phyloP scores from a whole-genome alignment of 2,797 vertebrate species.

The Jordanella pulchra region DNA sequence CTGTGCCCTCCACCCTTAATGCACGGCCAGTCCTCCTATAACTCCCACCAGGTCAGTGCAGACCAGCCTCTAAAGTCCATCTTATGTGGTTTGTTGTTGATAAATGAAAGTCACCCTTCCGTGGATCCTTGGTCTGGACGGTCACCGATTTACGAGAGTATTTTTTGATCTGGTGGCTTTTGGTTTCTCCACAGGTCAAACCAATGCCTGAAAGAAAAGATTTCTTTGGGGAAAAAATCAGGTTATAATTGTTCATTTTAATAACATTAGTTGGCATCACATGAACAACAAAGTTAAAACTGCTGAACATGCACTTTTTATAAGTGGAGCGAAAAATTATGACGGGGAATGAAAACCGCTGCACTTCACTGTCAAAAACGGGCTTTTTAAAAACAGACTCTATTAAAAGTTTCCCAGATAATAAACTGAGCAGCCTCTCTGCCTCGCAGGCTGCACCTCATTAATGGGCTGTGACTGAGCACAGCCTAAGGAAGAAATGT shows the following conservation, averaged over 20 bases:
- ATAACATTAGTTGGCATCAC: background rate
- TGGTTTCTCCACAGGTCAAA: background rate
- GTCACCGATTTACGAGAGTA: too few species aligned
- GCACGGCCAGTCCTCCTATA: constrained; percentile 91
- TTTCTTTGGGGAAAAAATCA: background rate
- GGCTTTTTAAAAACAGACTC: too few species aligned
- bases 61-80: background rate
- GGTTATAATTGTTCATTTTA: background rate
- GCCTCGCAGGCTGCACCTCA: background rate
- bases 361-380: too few species aligned
- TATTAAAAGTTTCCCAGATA: background rate
- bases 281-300: background rate
- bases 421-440: background rate
- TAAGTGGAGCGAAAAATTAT: too few species aligned
- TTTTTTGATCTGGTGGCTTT: too few species aligned
- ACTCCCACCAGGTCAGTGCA: constrained; percentile 88
- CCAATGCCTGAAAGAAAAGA: too few species aligned
- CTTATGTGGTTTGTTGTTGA: background rate
- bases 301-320: background rate
- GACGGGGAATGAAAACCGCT: too few species aligned
- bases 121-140: too few species aligned
- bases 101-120: background rate
- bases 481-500: background rate
- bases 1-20: constrained; percentile 91
- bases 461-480: background rate